These are phyloP conservation scores for Agapornis roseicollis DNA, from an alignment of 2,113 vertebrate species.

Conservation along the genomic window DNA sequence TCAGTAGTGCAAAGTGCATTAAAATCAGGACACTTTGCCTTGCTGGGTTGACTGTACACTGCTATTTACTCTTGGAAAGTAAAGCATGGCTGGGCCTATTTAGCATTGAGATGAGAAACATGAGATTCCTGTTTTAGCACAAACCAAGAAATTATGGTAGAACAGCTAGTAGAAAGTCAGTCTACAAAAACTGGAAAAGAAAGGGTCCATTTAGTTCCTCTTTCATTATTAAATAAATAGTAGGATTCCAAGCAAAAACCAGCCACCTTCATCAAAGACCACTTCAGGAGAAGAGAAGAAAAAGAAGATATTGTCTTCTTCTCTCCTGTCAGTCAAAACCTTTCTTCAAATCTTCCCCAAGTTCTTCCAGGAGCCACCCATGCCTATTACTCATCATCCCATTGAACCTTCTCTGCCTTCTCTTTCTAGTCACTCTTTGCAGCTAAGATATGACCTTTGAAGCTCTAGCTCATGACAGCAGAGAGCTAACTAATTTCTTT, in stretches of 20 bases:
- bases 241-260: neutral
- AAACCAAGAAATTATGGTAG: neutral
- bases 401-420: neutral
- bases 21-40: neutral
- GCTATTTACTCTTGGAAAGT: neutral
- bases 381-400: neutral
- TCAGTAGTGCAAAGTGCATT: neutral
- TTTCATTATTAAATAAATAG: neutral
- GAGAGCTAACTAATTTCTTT: constrained; percentile 34
- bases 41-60: neutral
- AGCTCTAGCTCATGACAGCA: neutral
- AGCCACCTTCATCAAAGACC: neutral
- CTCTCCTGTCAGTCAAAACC: neutral
- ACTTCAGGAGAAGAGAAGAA: neutral
- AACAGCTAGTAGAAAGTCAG: neutral
- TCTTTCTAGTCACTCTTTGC: neutral
- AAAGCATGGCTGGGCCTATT: neutral
- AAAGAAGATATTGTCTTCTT: neutral
- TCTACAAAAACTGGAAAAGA: neutral
- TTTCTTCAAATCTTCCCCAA: neutral
- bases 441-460: constrained; percentile 2
- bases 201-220: neutral
- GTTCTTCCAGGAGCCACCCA: neutral
- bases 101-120: neutral
- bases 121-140: neutral